Percentiles rank a stretch among this genome's conserved stretches.
phyloP scores from a whole-genome alignment of 2,113 vertebrate species.

The Pipa parva region DNA sequence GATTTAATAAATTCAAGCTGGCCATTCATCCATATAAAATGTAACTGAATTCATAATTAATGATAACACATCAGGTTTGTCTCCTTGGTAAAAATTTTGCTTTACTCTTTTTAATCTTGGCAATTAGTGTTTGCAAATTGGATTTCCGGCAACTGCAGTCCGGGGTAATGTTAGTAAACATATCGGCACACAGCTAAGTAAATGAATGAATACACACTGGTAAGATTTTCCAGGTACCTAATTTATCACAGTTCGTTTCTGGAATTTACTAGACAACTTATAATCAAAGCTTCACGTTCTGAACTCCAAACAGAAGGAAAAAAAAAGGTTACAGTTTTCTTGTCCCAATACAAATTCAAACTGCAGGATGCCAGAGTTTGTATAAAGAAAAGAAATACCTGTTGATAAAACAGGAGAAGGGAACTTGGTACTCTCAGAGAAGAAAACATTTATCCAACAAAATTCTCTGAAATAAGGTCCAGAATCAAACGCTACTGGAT shows the following conservation, averaged over 20 bases:
- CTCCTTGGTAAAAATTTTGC: no score
- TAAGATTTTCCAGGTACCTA: slow-evolving; percentile 35
- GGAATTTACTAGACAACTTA: slow-evolving; percentile 41
- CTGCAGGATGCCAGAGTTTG: slow-evolving; percentile 28
- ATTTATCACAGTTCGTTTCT: slow-evolving; percentile 39
- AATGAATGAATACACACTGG: slow-evolving; percentile 28
- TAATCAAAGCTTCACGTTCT: slow-evolving; percentile 41
- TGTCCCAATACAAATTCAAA: slow-evolving; percentile 40
- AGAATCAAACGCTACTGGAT: no score
- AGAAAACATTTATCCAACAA: no score
- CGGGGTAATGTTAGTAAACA: slow-evolving; percentile 33
- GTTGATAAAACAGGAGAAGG: no score
- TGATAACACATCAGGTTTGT: no score
- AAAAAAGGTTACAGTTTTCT: slow-evolving; percentile 33
- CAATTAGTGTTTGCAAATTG: not conserved
- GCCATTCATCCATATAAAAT: no score
- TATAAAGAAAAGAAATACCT: slow-evolving; percentile 31
- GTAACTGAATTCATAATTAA: no score
- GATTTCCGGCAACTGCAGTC: not conserved
- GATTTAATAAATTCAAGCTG: no score
- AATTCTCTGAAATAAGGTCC: no score
- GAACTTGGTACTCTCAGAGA: no score
- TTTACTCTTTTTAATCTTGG: slow-evolving; percentile 1
- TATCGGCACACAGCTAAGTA: slow-evolving; percentile 24
- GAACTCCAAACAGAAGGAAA: slow-evolving; percentile 30